Evolutionary conservation across 2,113 vertebrate genomes (phyloP).

Genomic region (Leiothrix lutea): DNA sequence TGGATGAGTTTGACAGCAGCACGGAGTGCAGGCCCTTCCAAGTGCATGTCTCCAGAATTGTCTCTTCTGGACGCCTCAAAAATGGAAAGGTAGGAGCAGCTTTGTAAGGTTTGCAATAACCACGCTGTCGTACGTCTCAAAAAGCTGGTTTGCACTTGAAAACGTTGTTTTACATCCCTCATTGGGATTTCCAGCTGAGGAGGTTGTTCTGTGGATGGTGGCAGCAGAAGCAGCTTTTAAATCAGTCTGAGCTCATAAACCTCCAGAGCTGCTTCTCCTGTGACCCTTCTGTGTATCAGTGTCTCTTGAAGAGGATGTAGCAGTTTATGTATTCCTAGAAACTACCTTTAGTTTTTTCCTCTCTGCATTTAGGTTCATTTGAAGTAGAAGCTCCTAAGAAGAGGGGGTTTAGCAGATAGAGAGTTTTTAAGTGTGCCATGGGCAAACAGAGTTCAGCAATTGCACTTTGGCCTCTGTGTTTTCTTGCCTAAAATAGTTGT

Average conservation of each 20-base stretch:
- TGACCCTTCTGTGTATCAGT: background rate
- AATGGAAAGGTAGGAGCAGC: conserved; percentile 5
- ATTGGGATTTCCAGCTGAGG: background rate
- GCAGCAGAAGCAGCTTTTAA: background rate
- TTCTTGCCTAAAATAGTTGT: background rate
- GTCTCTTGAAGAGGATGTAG: background rate
- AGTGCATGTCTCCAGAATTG: conserved; percentile 40
- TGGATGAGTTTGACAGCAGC: background rate
- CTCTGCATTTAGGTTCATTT: background rate
- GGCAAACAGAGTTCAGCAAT: background rate
- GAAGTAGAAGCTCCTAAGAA: background rate
- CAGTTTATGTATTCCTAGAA: background rate
- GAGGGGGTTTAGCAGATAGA: background rate
- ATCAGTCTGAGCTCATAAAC: background rate
- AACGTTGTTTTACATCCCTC: background rate
- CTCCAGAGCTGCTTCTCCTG: background rate
- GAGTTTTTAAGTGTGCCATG: background rate
- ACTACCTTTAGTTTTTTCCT: background rate
- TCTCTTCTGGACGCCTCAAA: conserved; percentile 39
- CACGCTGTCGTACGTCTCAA: rapidly evolving
- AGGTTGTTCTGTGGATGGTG: background rate
- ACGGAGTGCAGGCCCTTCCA: background rate
- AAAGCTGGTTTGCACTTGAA: background rate
- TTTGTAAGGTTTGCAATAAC: background rate
- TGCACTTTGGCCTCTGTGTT: background rate